Conservation (phyloP, 2,113 vertebrate genomes). For the Corythaixoides concolor region DNA sequence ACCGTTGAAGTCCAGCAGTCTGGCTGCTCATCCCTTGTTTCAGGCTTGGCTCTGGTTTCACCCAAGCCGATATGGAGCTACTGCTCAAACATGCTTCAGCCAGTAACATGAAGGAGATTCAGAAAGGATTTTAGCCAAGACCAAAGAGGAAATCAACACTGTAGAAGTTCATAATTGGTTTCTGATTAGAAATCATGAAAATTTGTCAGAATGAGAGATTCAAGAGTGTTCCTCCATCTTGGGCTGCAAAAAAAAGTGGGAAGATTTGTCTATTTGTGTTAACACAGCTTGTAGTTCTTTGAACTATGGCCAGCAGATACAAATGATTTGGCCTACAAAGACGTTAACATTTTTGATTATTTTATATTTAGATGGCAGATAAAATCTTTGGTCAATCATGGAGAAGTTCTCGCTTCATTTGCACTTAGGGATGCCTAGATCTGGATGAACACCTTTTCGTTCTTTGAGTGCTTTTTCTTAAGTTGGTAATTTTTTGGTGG, state of each 20-base stretch:
- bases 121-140: not conserved
- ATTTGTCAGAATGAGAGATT: not conserved
- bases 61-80: not conserved
- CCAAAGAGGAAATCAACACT: not conserved
- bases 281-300: not conserved
- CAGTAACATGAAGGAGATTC: not conserved
- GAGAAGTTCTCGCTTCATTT: not conserved
- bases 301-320: not conserved
- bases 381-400: not conserved
- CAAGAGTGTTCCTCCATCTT: not conserved
- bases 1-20: not conserved
- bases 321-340: accelerated
- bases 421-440: not conserved
- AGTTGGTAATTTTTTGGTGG: not conserved
- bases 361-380: not conserved
- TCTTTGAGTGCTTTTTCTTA: not conserved
- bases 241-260: accelerated
- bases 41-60: not conserved
- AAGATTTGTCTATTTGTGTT: not conserved
- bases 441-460: not conserved
- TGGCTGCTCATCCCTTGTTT: not conserved
- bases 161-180: not conserved
- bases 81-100: not conserved
- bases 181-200: not conserved
- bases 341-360: not conserved